A percentile compares a stretch with the other conserved stretches of the same genome.
phyloP scores from a whole-genome alignment of 2,113 vertebrate species.

The Pseudopipra pipra region DNA sequence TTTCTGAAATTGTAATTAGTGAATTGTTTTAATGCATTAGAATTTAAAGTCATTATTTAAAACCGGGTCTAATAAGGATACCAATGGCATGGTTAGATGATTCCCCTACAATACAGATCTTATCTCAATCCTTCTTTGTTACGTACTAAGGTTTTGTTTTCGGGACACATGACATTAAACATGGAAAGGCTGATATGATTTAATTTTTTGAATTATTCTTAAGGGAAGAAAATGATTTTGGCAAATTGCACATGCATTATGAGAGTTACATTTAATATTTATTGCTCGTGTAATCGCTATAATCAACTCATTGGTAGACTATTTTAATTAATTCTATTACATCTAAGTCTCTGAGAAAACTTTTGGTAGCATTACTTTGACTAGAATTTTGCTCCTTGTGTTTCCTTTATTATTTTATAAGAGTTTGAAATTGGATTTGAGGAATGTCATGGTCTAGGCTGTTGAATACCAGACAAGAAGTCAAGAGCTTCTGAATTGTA shows the following conservation, averaged over 20 bases:
- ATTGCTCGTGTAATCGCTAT: not conserved
- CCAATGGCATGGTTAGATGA: not conserved
- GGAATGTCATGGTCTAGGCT: not conserved
- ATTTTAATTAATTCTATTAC: not conserved
- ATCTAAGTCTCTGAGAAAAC: not conserved
- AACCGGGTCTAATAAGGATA: not conserved
- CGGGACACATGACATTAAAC: not conserved
- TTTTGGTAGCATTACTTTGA: not conserved
- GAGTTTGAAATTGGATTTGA: constrained; percentile 16
- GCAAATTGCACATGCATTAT: not conserved
- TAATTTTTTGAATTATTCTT: not conserved
- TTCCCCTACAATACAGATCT: not conserved
- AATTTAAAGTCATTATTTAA: not conserved
- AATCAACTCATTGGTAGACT: not conserved
- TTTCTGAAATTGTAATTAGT: not conserved
- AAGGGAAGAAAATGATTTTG: not conserved
- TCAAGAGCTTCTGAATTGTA: constrained; percentile 13
- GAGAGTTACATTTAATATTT: not conserved
- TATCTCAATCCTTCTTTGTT: not conserved
- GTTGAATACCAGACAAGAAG: not conserved
- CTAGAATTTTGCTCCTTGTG: not conserved
- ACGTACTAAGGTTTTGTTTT: fast-evolving
- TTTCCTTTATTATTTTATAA: constrained; percentile 3
- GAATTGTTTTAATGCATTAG: not conserved
- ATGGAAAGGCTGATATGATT: not conserved